Conservation (phyloP, 1,140 invertebrate genomes). For the Brevipalpus yothersi region DNA sequence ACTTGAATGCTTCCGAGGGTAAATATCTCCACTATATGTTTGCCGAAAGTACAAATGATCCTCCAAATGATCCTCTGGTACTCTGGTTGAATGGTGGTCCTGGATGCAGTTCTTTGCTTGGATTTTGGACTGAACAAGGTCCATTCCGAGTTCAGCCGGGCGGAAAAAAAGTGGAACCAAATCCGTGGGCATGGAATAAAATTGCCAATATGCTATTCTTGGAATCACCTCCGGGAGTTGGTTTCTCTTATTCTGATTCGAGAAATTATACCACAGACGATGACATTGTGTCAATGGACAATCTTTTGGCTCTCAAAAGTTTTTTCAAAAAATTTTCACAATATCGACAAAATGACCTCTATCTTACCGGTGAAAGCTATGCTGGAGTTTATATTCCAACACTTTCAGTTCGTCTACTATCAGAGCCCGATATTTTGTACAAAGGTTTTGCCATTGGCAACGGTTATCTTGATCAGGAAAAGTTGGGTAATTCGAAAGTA, state of each 20-base stretch:
- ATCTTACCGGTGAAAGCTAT: constrained; percentile 24
- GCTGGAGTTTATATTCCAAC: constrained; percentile 26
- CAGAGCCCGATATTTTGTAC: constrained; percentile 18
- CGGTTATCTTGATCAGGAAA: constrained; percentile 20
- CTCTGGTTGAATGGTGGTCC: constrained; percentile 33
- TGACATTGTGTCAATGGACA: constrained; percentile 20
- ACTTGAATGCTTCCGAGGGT: constrained; percentile 13
- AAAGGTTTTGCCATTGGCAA: constrained; percentile 28
- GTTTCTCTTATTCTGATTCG: constrained; percentile 26
- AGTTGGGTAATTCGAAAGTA: constrained; percentile 23
- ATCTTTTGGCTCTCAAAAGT: constrained; percentile 22
- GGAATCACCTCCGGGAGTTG: constrained; percentile 30
- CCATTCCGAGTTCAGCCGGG: constrained; percentile 22
- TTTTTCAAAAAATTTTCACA: constrained; percentile 27
- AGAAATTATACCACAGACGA: constrained; percentile 25
- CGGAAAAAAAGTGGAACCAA: constrained; percentile 20
- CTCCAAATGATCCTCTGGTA: constrained; percentile 24
- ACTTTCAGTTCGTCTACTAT: constrained; percentile 22
- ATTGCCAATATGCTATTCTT: constrained; percentile 47
- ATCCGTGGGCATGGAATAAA: constrained; percentile 26
- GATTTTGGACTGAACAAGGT: constrained; percentile 26
- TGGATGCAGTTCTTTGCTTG: constrained; percentile 27
- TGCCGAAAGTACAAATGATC: constrained; percentile 23
- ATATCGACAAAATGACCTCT: constrained; percentile 20
- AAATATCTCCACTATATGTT: constrained; percentile 21